Percentiles rank a stretch among this genome's conserved stretches.
phyloP scores from a whole-genome alignment of 2,888 invertebrate genomes.

The Strigamia transsilvanica region DNA sequence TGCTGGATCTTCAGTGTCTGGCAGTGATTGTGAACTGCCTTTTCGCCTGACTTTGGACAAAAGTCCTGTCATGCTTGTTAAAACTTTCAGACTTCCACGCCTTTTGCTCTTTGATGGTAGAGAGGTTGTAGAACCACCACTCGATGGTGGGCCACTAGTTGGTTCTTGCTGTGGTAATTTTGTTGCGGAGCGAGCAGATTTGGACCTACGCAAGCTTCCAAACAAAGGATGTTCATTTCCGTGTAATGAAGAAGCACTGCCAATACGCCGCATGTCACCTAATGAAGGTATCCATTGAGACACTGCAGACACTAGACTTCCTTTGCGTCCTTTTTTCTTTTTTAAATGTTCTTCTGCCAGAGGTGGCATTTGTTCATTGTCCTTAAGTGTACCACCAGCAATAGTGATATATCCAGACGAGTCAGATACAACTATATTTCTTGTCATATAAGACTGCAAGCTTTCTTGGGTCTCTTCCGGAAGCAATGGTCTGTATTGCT shows the following conservation, averaged over 20 bases:
- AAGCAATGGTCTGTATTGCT: neutral
- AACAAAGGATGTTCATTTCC: slow-evolving; percentile 52
- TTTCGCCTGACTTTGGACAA: slow-evolving; percentile 83
- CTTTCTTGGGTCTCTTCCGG: slow-evolving; percentile 50
- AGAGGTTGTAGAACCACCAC: slow-evolving; percentile 35
- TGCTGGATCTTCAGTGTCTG: slow-evolving; percentile 76
- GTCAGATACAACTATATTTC: slow-evolving; percentile 76
- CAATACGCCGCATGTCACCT: slow-evolving; percentile 54
- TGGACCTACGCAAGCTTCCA: slow-evolving; percentile 52
- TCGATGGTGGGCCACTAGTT: slow-evolving; percentile 36
- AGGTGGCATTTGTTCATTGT: neutral
- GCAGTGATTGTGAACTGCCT: slow-evolving; percentile 72
- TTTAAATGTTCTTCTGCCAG: slow-evolving; percentile 41
- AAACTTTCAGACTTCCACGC: slow-evolving; percentile 65
- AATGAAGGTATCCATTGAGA: slow-evolving; percentile 55
- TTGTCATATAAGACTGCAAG: slow-evolving; percentile 60
- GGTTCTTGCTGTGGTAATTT: slow-evolving; percentile 22
- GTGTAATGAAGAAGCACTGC: slow-evolving; percentile 54
- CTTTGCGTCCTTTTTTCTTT: slow-evolving; percentile 46
- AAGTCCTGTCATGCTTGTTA: slow-evolving; percentile 84
- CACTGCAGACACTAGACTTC: slow-evolving; percentile 53
- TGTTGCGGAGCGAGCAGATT: slow-evolving; percentile 50
- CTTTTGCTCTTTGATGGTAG: slow-evolving; percentile 44
- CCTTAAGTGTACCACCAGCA: slow-evolving; percentile 67
- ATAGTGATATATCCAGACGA: slow-evolving; percentile 78